These are phyloP conservation scores for Rhinoderma darwinii DNA, from an alignment of 2,113 vertebrate species.

Conservation along the genomic window DNA sequence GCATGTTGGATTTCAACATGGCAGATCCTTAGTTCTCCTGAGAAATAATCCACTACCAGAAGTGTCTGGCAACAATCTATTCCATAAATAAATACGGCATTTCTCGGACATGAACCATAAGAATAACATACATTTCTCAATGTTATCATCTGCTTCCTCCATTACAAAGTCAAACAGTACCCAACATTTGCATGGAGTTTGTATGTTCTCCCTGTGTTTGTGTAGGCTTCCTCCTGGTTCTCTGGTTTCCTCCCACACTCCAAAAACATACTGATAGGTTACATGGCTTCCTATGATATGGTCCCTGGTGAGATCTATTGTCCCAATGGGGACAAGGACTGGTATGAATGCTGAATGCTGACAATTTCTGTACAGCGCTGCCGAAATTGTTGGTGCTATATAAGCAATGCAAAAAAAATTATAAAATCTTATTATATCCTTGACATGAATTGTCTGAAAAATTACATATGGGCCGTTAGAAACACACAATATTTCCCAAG, in stretches of 20 bases:
- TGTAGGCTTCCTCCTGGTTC: neutral
- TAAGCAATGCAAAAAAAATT: no score
- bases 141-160: no score
- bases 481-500: neutral
- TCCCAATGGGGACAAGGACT: no score
- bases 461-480: neutral
- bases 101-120: no score
- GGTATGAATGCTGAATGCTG: neutral
- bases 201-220: neutral
- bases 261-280: neutral
- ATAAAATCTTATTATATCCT: no score
- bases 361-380: neutral
- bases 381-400: neutral
- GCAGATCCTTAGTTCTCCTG: no score
- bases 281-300: neutral
- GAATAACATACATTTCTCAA: no score
- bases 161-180: neutral
- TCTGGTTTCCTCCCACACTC: neutral
- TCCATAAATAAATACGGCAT: no score
- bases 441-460: neutral
- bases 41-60: no score
- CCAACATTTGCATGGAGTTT: neutral
- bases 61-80: no score
- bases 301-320: no score
- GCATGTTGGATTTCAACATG: neutral